Conservation (phyloP, 2,888 invertebrate genomes). For the Cremastinae sp. region DNA sequence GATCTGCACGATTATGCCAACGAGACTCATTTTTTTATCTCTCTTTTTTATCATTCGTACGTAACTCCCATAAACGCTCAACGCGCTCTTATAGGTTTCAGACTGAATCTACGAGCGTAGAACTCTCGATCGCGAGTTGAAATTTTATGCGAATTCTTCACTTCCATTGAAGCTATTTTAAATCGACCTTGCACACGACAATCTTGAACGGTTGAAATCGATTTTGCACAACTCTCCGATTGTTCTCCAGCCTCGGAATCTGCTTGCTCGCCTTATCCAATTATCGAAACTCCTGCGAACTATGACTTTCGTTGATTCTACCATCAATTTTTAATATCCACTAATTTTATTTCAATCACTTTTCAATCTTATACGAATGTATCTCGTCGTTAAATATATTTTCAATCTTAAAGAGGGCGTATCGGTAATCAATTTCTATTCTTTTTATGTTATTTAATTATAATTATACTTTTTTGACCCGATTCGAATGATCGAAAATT, state of each 20-base stretch:
- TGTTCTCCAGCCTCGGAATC: neutral
- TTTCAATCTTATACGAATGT: too few relatives aligned
- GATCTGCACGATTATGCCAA: constrained; percentile 61
- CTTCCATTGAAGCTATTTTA: constrained; percentile 47
- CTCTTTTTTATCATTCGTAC: too few relatives aligned
- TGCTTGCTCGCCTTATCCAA: constrained; percentile 1
- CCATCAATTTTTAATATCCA: too few relatives aligned
- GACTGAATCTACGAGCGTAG: constrained; percentile 13
- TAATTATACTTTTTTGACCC: too few relatives aligned
- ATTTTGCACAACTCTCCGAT: constrained; percentile 25
- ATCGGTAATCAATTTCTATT: too few relatives aligned
- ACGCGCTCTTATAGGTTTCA: neutral
- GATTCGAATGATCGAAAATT: too few relatives aligned
- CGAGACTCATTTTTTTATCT: constrained; percentile 12
- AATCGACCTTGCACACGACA: constrained; percentile 23
- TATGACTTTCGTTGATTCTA: neutral
- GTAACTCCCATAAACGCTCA: too few relatives aligned
- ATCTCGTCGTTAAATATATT: too few relatives aligned
- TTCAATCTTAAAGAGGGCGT: too few relatives aligned
- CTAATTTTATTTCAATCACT: too few relatives aligned
- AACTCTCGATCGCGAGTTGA: constrained; percentile 43
- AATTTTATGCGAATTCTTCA: constrained; percentile 54
- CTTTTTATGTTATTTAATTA: too few relatives aligned
- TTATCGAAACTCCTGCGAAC: constrained; percentile 9
- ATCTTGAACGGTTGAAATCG: constrained; percentile 32